Base-by-base conservation (phyloP, 2,797 vertebrate species). In the Nasua narica region DNA sequence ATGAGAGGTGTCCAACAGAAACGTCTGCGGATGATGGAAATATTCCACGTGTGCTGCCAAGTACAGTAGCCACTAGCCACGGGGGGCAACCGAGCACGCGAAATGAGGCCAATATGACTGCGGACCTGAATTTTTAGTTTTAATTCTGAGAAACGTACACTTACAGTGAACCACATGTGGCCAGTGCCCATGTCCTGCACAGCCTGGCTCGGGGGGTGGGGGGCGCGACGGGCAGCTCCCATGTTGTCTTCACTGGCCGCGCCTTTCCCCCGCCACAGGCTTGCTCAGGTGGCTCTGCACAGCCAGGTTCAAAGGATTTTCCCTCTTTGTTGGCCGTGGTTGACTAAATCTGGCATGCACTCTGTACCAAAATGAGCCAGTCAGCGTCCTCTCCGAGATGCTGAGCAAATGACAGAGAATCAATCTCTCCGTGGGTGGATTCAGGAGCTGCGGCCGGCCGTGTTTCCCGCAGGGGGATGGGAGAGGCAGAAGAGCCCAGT, bases 41-140 rank as follows among this genome's bases (percentile, higher is more conserved):
- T 70, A 9, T 32, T 78, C 74, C 58, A 5, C 27, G 32, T 62
- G 2, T 4, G 5, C 25, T n/a, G 18, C 67, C 52, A 7, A n/a
- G 10, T 16, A 37, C 23, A 67, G 67, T 21, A 67, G 37, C 54
- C 52, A 65, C 23, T 21, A 54, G 21, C 27, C 18, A 12, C 6
- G 0, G 23, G 2, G 13, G 10, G 1, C 52, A 58, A 2, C 0
- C 10, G 25, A 70, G 40, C 67, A 23, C 35, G 56, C 43, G 67
- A 87, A 87, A 87, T 54, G 25, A 93, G 23, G 35, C 37, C 40
- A 23, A 65, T 40, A 5, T 9, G 52, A 23, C 54, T 50, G 3
- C 3, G 6, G 43, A 86, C 40, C 50, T 60, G 25, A 56, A 52
- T 60, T n/a, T 72, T 77, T 78, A 13, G 78, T 35, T 94, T 65